Conservation (phyloP, 2,888 invertebrate genomes). For the Orthonevra nobilis region DNA sequence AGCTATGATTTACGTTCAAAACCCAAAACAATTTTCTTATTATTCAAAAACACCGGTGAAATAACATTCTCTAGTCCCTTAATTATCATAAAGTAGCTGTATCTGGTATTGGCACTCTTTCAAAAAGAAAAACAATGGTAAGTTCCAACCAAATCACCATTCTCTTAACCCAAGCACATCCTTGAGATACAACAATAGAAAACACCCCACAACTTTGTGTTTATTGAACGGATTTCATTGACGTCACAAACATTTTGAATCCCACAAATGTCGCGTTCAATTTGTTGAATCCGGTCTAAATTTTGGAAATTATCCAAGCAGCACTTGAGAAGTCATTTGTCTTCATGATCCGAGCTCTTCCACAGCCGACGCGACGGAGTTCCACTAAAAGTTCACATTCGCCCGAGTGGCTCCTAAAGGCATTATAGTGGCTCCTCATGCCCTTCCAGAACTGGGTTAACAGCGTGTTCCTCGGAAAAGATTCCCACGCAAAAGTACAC, state of each 20-base stretch:
- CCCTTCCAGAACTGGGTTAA: conserved; percentile 50
- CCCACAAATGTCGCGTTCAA: conserved; percentile 1
- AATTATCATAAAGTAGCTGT: conserved; percentile 10
- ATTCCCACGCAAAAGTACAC: conserved; percentile 30
- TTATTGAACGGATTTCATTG: conserved; percentile 30
- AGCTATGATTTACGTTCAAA: too few species aligned
- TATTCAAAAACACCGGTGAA: neutral
- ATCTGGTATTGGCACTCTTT: neutral
- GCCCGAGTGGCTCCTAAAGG: too few species aligned
- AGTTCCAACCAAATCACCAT: neutral
- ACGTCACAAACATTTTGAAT: conserved; percentile 28
- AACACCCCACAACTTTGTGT: neutral
- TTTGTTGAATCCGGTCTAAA: conserved; percentile 30
- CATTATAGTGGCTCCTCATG: too few species aligned
- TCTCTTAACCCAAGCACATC: conserved; percentile 28
- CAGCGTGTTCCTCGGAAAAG: neutral
- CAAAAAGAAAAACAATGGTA: conserved; percentile 10
- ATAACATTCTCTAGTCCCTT: conserved; percentile 5
- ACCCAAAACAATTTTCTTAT: too few species aligned
- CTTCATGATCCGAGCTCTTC: conserved; percentile 5
- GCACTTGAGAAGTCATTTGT: conserved; percentile 39
- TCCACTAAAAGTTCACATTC: conserved; percentile 9
- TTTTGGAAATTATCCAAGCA: conserved; percentile 4
- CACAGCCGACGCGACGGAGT: neutral
- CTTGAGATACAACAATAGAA: too few species aligned